These are phyloP conservation scores for Habropoda laboriosa DNA, from an alignment of 1,140 invertebrate species.

Conservation along the genomic window DNA sequence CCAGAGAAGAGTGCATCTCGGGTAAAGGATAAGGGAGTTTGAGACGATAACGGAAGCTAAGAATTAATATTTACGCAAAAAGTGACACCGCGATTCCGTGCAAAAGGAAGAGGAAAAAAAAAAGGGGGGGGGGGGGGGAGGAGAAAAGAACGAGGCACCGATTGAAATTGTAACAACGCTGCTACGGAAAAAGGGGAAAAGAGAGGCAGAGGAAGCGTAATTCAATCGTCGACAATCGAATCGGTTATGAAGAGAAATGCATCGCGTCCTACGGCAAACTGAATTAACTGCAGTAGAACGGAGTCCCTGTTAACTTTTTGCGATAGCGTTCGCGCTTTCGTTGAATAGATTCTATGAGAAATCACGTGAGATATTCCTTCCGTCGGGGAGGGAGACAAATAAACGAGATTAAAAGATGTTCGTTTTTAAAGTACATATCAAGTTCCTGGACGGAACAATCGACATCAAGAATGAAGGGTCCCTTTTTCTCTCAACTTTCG, in stretches of 20 bases:
- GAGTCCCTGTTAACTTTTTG: background rate
- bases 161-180: background rate
- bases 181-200: too few species aligned
- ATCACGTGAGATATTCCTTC: too few species aligned
- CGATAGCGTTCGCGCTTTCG: background rate
- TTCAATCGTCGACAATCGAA: background rate
- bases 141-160: background rate
- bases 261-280: background rate
- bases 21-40: background rate
- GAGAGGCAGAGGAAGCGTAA: background rate
- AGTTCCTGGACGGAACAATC: background rate
- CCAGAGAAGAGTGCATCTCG: background rate
- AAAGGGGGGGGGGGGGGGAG: background rate
- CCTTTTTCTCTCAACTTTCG: slow-evolving; percentile 1
- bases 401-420: background rate
- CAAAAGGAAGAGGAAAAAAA: too few species aligned
- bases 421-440: background rate
- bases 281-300: background rate
- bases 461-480: background rate
- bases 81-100: background rate
- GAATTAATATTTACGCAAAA: background rate
- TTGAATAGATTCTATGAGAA: slow-evolving; percentile 5
- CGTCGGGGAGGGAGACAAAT: background rate
- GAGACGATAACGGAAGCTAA: background rate
- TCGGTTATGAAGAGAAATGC: background rate